Conservation (phyloP, 2,888 invertebrate genomes). For the Lasius fuliginosus region DNA sequence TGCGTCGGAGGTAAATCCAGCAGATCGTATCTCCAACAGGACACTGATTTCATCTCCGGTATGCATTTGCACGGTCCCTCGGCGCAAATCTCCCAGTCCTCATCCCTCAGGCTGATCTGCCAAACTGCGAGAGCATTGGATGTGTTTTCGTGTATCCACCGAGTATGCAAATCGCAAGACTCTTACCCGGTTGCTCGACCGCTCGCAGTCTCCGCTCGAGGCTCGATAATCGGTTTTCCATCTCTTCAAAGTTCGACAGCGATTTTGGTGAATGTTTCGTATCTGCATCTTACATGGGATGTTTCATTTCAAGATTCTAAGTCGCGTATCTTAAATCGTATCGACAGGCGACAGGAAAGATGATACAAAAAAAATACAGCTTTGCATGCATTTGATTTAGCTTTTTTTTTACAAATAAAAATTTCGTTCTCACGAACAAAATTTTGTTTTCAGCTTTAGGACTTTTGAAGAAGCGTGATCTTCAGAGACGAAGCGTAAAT, state of each 20-base stretch:
- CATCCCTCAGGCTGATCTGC: conserved; percentile 88
- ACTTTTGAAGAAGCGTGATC: not conserved
- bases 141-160: not conserved
- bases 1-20: conserved; percentile 89
- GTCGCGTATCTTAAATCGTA: not conserved
- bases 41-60: conserved; percentile 89
- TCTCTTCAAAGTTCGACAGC: conserved; percentile 72
- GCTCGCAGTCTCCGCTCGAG: conserved; percentile 90
- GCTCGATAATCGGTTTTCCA: conserved; percentile 81
- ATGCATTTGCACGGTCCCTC: conserved; percentile 90
- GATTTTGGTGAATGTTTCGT: conserved; percentile 17
- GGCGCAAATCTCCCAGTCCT: conserved; percentile 89
- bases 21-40: conserved; percentile 90
- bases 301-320: not conserved
- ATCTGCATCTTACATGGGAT: not conserved
- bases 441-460: not conserved
- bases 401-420: not conserved
- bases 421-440: not conserved
- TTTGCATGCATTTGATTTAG: not conserved
- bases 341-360: not conserved
- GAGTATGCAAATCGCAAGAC: not conserved
- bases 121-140: conserved; percentile 87
- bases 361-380: not conserved
- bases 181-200: conserved; percentile 90
- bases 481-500: not conserved